These are phyloP conservation scores for Clarias platycephalus DNA, from an alignment of 2,797 vertebrate species.

Conservation along the genomic window DNA sequence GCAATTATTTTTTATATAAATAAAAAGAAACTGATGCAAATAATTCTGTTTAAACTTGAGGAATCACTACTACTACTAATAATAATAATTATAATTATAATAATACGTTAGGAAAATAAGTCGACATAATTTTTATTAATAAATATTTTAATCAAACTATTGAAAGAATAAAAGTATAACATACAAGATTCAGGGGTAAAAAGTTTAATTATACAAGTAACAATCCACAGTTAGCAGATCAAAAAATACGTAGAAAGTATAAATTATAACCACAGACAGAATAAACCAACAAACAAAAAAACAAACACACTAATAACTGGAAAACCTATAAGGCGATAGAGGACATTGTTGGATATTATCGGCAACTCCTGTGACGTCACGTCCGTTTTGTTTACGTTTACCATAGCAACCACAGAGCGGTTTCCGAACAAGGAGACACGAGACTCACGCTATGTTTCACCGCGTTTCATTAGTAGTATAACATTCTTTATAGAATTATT, in stretches of 20 bases:
- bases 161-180: no score
- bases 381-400: slow-evolving; percentile 55
- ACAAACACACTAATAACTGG: no score
- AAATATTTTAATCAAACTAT: no score
- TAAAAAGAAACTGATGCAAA: background rate
- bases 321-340: no score
- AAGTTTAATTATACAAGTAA: no score
- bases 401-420: slow-evolving; percentile 56
- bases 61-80: background rate
- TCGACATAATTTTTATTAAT: no score
- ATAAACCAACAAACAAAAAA: background rate
- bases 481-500: no score
- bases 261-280: background rate
- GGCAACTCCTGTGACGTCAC: background rate
- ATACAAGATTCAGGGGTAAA: no score
- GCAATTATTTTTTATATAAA: background rate
- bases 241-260: no score
- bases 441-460: background rate
- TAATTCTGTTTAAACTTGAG: background rate
- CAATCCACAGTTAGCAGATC: no score
- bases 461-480: background rate
- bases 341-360: background rate
- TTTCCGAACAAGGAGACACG: background rate
- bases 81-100: background rate
- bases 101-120: background rate